Percentiles rank a stretch among this genome's conserved stretches.
These are phyloP conservation scores for Hycleus phaleratus DNA, from an alignment of 1,140 invertebrate species.

Conservation along the genomic window DNA sequence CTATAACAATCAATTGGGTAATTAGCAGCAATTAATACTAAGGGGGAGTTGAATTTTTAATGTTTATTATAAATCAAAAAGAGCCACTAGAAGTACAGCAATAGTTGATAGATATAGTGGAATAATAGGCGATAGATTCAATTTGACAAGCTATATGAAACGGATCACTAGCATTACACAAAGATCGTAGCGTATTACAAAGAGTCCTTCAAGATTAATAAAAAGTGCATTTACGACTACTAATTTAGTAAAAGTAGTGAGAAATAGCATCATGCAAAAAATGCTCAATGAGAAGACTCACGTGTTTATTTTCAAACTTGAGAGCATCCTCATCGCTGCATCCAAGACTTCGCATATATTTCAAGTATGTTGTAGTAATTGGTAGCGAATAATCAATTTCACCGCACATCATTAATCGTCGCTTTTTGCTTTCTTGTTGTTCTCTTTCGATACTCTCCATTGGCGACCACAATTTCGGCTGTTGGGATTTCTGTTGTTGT, in stretches of 20 bases:
- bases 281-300: conserved; percentile 36
- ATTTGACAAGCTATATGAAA: not conserved
- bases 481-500: not conserved
- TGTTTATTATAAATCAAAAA: no score
- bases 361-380: conserved; percentile 78
- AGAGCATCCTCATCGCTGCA: conserved; percentile 52
- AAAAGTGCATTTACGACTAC: not conserved
- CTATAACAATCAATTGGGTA: no score
- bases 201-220: not conserved
- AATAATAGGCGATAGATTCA: not conserved
- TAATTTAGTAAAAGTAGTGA: conserved; percentile 24
- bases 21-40: no score
- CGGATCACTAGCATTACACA: not conserved
- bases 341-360: conserved; percentile 63
- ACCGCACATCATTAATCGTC: conserved; percentile 33
- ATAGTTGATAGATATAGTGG: no score
- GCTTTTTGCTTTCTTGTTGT: conserved; percentile 30
- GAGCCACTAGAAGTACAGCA: no score
- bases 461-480: conserved; percentile 45
- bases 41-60: no score
- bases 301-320: conserved; percentile 47
- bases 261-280: conserved; percentile 33
- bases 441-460: conserved; percentile 37
- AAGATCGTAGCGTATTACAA: no score
- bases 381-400: conserved; percentile 72